These are phyloP conservation scores for Chymomyza fuscimana DNA, from an alignment of 2,888 invertebrate genomes.

Conservation along the genomic window DNA sequence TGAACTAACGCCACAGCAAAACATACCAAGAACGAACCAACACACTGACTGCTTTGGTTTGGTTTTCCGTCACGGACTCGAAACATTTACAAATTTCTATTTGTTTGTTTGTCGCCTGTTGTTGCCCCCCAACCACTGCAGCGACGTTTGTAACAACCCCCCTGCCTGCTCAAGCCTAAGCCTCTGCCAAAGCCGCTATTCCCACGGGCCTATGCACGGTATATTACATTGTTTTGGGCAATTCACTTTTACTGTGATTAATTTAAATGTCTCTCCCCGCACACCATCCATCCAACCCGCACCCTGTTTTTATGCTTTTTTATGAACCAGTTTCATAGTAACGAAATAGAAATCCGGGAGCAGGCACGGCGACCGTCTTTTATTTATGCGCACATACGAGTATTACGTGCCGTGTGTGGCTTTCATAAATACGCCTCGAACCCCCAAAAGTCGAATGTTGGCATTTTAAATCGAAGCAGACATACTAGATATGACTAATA, in stretches of 20 bases:
- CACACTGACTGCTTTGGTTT: conserved; percentile 62
- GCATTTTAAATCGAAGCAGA: conserved; percentile 68
- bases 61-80: conserved; percentile 65
- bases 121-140: background rate
- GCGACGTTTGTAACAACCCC: background rate
- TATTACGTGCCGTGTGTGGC: conserved; percentile 57
- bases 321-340: conserved; percentile 8
- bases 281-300: conserved; percentile 4
- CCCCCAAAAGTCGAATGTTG: conserved; percentile 31
- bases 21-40: conserved; percentile 12
- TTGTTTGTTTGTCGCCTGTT: conserved; percentile 44
- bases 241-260: conserved; percentile 74
- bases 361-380: background rate
- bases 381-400: conserved; percentile 12
- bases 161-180: background rate
- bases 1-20: conserved; percentile 16
- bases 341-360: background rate
- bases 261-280: conserved; percentile 58
- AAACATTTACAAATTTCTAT: conserved; percentile 67
- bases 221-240: conserved; percentile 73
- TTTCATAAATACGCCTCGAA: conserved; percentile 61
- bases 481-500: conserved; percentile 53
- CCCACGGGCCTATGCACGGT: conserved; percentile 60
- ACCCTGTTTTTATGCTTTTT: conserved; percentile 17
- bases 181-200: conserved; percentile 10